Percentiles rank a stretch among this genome's conserved stretches.
Evolutionary conservation across 2,888 invertebrate species (phyloP).

Genomic region (Melinopterus prodromus): DNA sequence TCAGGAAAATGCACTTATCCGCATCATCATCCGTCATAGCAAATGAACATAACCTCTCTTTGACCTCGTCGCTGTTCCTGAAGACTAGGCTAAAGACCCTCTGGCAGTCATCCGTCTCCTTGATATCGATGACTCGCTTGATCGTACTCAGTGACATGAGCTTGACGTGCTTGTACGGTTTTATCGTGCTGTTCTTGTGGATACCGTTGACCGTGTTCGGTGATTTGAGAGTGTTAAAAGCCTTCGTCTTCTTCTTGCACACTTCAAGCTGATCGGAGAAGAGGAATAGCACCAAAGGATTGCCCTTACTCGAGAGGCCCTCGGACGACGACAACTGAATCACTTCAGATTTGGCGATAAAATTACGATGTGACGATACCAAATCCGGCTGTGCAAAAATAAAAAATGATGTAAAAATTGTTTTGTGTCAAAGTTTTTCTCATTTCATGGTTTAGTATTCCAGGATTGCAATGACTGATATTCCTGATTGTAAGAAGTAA

Average conservation of each 20-base stretch:
- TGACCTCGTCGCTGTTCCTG: constrained; percentile 83
- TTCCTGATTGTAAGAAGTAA: too few relatives aligned
- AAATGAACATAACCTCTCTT: constrained; percentile 89
- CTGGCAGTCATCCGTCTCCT: constrained; percentile 88
- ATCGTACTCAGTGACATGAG: constrained; percentile 89
- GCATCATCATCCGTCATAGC: constrained; percentile 84
- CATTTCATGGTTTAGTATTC: too few relatives aligned
- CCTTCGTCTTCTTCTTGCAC: constrained; percentile 85
- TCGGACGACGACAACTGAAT: constrained; percentile 79
- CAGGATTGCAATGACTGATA: too few relatives aligned
- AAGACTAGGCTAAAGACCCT: constrained; percentile 91
- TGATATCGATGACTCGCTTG: constrained; percentile 89
- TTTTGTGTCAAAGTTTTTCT: too few relatives aligned
- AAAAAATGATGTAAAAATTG: background rate
- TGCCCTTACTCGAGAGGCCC: constrained; percentile 83
- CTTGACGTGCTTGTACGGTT: constrained; percentile 91
- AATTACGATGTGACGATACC: constrained; percentile 91
- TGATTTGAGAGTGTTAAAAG: constrained; percentile 74
- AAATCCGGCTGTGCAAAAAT: constrained; percentile 76
- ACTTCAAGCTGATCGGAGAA: constrained; percentile 96
- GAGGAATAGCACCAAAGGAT: constrained; percentile 84
- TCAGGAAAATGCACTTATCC: constrained; percentile 83
- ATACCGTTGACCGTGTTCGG: constrained; percentile 67
- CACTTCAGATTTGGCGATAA: constrained; percentile 88
- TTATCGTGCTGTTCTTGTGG: constrained; percentile 69